phyloP scores from a whole-genome alignment of 2,797 vertebrate species.

The Taenioides sp. region DNA sequence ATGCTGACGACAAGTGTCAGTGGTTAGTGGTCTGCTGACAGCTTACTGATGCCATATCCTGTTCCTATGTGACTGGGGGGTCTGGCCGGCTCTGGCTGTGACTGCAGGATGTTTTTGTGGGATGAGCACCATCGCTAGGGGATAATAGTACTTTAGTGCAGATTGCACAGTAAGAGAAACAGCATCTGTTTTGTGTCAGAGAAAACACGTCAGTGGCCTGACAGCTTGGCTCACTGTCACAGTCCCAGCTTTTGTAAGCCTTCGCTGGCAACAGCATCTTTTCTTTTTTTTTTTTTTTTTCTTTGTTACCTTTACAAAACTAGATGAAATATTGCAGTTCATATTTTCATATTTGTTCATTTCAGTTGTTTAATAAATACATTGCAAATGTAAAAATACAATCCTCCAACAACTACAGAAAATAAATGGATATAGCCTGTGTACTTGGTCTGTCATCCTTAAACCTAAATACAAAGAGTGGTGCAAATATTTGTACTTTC shows the following conservation, averaged over 20 bases:
- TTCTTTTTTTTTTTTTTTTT: not conserved
- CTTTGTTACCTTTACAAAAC: slow-evolving; percentile 6
- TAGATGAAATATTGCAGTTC: not conserved
- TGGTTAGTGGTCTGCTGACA: slow-evolving; percentile 62
- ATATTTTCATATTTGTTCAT: not conserved
- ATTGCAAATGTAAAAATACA: too few relatives aligned
- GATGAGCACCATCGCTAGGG: slow-evolving; percentile 68
- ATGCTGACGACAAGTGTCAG: slow-evolving; percentile 42
- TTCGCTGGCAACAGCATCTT: slow-evolving; percentile 26
- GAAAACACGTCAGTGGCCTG: slow-evolving; percentile 57
- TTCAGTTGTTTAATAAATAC: not conserved
- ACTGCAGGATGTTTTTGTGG: slow-evolving; percentile 66
- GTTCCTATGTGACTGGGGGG: slow-evolving; percentile 57
- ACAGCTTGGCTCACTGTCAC: slow-evolving; percentile 64
- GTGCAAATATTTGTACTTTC: not conserved
- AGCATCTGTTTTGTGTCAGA: slow-evolving; percentile 68
- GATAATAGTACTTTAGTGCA: slow-evolving; percentile 64
- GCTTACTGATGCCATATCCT: slow-evolving; percentile 52
- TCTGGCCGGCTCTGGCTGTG: slow-evolving; percentile 29
- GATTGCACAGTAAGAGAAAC: slow-evolving; percentile 61
- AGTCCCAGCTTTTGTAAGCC: slow-evolving; percentile 25
- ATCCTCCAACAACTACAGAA: slow-evolving; percentile 2
- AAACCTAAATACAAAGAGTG: not conserved
- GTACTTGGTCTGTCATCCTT: too few relatives aligned
- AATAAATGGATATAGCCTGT: not conserved